Evolutionary conservation across 2,888 invertebrate species (phyloP).

Genomic region (Nymphalis polychloros): DNA sequence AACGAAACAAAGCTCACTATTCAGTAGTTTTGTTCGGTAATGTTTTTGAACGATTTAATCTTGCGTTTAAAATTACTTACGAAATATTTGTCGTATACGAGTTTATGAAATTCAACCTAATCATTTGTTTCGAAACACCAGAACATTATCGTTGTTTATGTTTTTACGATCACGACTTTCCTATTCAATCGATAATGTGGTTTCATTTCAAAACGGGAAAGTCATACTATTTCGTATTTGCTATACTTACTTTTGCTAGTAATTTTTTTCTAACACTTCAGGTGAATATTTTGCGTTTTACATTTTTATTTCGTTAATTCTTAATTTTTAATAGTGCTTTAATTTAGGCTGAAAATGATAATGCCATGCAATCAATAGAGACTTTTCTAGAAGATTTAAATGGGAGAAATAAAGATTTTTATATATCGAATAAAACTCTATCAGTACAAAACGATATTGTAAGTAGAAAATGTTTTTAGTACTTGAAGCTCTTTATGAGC

Average conservation of each 20-base stretch:
- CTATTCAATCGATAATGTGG: constrained; percentile 8
- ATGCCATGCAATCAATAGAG: neutral
- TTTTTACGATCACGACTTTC: neutral
- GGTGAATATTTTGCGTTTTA: neutral
- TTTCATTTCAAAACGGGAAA: neutral
- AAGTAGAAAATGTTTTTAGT: neutral
- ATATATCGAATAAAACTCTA: neutral
- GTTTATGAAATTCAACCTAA: neutral
- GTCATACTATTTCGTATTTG: neutral
- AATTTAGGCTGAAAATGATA: neutral
- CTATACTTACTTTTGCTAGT: neutral
- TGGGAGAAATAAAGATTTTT: neutral
- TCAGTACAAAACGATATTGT: neutral
- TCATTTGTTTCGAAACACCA: neutral
- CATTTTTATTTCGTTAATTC: neutral
- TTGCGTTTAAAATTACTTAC: neutral
- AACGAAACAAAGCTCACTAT: neutral
- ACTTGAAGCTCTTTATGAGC: neutral
- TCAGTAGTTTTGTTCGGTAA: neutral
- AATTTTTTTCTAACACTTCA: neutral
- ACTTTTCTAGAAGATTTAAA: constrained; percentile 2
- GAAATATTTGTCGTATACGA: neutral
- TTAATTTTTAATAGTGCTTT: neutral
- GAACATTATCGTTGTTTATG: neutral
- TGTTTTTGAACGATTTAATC: neutral